A percentile compares a stretch with the other conserved stretches of the same genome.
These are phyloP conservation scores for Hyalella azteca DNA, from an alignment of 2,888 invertebrate species.

Conservation along the genomic window DNA sequence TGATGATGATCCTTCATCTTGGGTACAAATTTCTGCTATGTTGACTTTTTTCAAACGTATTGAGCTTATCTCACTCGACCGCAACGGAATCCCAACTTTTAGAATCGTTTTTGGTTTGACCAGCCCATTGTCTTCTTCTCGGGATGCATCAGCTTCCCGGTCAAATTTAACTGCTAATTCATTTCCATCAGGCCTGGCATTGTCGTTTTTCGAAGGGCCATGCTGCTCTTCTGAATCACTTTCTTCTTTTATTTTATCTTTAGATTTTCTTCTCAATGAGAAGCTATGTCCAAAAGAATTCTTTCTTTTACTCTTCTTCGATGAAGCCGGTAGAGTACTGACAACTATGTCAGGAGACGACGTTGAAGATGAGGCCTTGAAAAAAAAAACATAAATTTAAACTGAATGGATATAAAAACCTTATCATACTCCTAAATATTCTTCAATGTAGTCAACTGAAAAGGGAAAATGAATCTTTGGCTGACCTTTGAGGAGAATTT, in stretches of 20 bases:
- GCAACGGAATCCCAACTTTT: background rate
- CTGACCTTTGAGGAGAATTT: background rate
- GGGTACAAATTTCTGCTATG: background rate
- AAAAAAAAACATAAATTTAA: background rate
- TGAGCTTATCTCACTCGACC: background rate
- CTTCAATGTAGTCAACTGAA: background rate
- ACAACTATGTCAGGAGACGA: background rate
- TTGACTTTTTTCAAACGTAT: constrained; percentile 7
- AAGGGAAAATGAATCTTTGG: background rate
- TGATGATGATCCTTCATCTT: background rate
- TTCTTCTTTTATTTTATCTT: background rate
- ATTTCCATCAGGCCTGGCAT: too few species aligned
- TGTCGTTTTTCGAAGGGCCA: background rate
- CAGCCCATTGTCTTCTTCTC: background rate
- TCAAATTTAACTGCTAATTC: background rate
- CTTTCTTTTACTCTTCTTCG: constrained; percentile 1
- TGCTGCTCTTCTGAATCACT: background rate
- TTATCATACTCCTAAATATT: background rate
- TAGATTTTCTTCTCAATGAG: background rate
- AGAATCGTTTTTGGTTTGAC: constrained; percentile 5
- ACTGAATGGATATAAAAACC: too few species aligned
- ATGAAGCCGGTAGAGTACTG: constrained; percentile 17
- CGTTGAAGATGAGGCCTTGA: background rate
- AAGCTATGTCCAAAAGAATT: background rate
- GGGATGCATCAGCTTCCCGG: background rate